Evolutionary conservation across 92 coral and sea anemone genomes (phyloP).

Genomic region (Phenganax stokvisi): DNA sequence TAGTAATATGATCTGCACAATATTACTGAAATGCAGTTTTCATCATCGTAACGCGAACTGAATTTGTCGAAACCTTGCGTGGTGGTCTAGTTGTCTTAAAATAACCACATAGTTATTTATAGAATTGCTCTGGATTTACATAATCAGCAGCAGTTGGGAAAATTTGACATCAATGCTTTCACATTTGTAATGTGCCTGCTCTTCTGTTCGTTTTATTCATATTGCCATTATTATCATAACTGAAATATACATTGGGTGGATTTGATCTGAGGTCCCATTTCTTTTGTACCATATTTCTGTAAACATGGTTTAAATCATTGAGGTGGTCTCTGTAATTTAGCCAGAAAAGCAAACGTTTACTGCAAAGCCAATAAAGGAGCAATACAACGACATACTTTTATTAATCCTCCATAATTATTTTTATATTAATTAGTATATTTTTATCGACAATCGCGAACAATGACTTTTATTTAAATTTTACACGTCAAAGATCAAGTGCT

Average conservation of each 20-base stretch:
- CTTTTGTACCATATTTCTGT: neutral
- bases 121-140: neutral
- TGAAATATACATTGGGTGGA: too few species aligned
- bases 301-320: neutral
- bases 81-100: slow-evolving; percentile 15
- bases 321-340: neutral
- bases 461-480: too few species aligned
- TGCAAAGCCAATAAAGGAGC: too few species aligned
- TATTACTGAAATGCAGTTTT: neutral
- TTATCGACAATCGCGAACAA: too few species aligned
- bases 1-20: slow-evolving; percentile 15
- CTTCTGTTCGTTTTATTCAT: too few species aligned
- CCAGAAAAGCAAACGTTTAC: neutral
- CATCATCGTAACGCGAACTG: neutral
- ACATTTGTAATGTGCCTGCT: too few species aligned
- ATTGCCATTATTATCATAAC: too few species aligned
- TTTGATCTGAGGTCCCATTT: neutral
- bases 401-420: neutral
- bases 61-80: neutral
- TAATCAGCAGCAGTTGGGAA: slow-evolving; percentile 9
- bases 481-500: too few species aligned
- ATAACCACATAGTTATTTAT: slow-evolving; percentile 8
- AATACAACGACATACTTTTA: neutral
- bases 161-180: neutral
- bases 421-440: neutral